These are phyloP conservation scores for Ashinkailepas kermadecensis DNA, from an alignment of 2,888 invertebrate species.

Conservation along the genomic window DNA sequence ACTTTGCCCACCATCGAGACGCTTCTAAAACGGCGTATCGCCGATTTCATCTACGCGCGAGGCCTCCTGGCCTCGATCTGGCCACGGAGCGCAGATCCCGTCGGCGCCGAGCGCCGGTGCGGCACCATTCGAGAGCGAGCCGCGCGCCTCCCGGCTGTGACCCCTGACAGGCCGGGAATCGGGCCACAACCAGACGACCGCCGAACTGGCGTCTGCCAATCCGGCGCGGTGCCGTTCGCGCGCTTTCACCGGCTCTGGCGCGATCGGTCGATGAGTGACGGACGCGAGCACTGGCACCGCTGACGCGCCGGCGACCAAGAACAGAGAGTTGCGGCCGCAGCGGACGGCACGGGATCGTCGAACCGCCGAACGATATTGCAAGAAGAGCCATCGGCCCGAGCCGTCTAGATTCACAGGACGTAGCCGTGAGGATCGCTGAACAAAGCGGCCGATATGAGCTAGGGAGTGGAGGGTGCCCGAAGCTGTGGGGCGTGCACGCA, in stretches of 20 bases:
- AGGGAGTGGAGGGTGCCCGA: too few species aligned
- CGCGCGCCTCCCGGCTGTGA: neutral
- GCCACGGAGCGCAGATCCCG: neutral
- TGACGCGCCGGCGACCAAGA: too few species aligned
- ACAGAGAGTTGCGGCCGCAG: too few species aligned
- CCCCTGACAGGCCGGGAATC: neutral
- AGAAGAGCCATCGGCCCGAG: too few species aligned
- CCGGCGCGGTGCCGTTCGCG: neutral
- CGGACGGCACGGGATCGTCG: too few species aligned
- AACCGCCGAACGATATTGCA: too few species aligned
- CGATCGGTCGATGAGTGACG: neutral
- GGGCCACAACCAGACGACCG: neutral
- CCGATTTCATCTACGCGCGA: neutral
- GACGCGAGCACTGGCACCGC: neutral
- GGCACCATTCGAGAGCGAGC: neutral
- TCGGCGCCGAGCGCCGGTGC: neutral
- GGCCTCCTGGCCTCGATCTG: neutral
- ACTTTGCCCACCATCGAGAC: too few species aligned
- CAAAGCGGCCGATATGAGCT: too few species aligned
- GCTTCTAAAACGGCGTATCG: neutral
- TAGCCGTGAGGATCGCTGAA: too few species aligned
- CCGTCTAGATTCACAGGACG: too few species aligned
- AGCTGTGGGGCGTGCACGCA: too few species aligned
- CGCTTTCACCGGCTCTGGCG: neutral
- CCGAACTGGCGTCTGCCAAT: neutral